Base-by-base conservation (phyloP, 2,797 vertebrate species). In the Mormyrops attenuatus region DNA sequence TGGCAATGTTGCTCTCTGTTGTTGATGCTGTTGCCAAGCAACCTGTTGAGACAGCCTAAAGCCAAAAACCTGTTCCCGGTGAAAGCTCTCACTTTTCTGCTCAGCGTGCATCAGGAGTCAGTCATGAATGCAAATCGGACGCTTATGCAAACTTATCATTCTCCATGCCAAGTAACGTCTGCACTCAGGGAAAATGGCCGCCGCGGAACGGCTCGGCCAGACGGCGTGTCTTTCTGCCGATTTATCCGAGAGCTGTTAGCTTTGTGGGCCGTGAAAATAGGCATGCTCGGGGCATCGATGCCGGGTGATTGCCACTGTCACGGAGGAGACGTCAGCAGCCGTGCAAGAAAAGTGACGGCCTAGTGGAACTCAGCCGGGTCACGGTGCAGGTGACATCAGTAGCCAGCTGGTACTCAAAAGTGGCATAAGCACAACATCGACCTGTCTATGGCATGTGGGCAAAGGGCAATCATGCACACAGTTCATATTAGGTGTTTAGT, bases 1-100 rank as follows among this genome's bases (percentile, higher is more conserved):
- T 26, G 41, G 82, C n/a, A 49, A 85, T 5, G 82, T 50, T 52
- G 41, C 77, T 82, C 77, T 87, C 38, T 44, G n/a, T 85, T 85
- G 50, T 87, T 38, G 30, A 57, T 57, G 52, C 30, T 87, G 85
- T 87, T 87, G 85, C 85, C 85, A 87, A 87, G 85, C 85, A 87
- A 87, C 85, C 50, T 87, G 53, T 57, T 87, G 53, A 87, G 52
- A 5, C 53, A 55, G 53, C n/a, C 8, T 50, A 44, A 49, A 85
- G 82, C 82, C 47, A 80, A n/a, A 85, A 85, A 50, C 82, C 47
- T 26, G 44, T 50, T 50, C 82, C 82, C 41, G 82, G 41, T 47
- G 82, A 85, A 22, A 85, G 44, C 82, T 85, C 44, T 85, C 82
- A 85, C 47, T 85, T 85, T 85, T 85, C 82, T 85, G 82, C 47